Conservation (phyloP, 2,888 invertebrate genomes). For the Thecocarcelia acutangulata region DNA sequence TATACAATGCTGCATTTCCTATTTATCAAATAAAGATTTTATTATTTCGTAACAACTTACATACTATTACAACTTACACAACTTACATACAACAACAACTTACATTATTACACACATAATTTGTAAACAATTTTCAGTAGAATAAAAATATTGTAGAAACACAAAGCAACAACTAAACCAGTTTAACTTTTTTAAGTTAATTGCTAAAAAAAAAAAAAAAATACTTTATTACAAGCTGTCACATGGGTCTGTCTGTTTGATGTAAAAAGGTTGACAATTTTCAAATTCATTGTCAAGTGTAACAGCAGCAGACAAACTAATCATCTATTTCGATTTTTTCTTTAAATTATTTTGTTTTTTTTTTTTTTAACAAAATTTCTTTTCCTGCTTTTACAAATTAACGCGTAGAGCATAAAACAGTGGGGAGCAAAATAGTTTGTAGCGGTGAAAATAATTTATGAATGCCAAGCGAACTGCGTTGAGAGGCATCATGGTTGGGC, state of each 20-base stretch:
- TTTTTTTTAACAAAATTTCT: neutral
- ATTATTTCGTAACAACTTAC: neutral
- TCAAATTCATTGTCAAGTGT: slow-evolving; percentile 61
- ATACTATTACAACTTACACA: no score
- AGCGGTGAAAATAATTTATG: neutral
- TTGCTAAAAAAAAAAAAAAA: neutral
- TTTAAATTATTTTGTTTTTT: neutral
- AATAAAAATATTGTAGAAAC: no score
- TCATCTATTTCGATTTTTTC: slow-evolving; percentile 37
- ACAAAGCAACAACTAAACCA: neutral
- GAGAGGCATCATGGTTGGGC: no score
- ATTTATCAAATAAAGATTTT: neutral
- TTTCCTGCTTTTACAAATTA: neutral
- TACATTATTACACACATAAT: neutral
- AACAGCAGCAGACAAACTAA: slow-evolving; percentile 58
- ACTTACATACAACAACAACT: no score
- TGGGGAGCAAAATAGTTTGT: neutral
- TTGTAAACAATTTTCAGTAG: neutral
- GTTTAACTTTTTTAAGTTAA: slow-evolving; percentile 45
- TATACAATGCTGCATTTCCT: slow-evolving; percentile 5
- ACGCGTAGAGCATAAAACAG: slow-evolving; percentile 18
- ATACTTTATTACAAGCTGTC: slow-evolving; percentile 32
- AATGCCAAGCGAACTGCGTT: no score
- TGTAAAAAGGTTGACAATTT: slow-evolving; percentile 40
- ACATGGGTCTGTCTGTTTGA: slow-evolving; percentile 2